Evolutionary conservation across 2,113 vertebrate species (phyloP).

Genomic region (Stigmatopora nigra): DNA sequence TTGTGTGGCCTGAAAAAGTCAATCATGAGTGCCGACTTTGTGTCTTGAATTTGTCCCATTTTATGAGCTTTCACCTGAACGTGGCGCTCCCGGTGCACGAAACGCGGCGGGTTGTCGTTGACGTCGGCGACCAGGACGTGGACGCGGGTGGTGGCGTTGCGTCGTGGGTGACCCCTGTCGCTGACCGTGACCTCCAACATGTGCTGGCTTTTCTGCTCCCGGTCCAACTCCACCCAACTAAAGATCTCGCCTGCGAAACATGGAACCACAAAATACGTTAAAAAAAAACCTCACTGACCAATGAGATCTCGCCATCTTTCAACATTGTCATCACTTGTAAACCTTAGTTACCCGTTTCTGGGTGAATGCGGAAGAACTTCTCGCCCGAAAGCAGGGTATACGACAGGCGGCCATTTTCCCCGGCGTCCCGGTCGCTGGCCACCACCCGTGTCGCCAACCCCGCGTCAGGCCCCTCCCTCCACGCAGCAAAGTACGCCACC

Average conservation of each 20-base stretch:
- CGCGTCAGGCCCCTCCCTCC: slow-evolving; percentile 72
- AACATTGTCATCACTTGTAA: no score
- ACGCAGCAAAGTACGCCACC: slow-evolving; percentile 75
- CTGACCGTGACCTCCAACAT: slow-evolving; percentile 75
- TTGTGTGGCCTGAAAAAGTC: no score
- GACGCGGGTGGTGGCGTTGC: slow-evolving; percentile 69
- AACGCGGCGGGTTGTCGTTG: slow-evolving; percentile 81
- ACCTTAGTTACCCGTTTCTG: slow-evolving; percentile 78
- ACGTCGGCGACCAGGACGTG: slow-evolving; percentile 74
- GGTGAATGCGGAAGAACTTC: slow-evolving; percentile 84
- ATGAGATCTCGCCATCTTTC: no score
- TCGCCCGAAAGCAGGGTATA: slow-evolving; percentile 85
- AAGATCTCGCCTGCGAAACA: slow-evolving; percentile 78
- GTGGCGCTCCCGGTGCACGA: slow-evolving; percentile 71
- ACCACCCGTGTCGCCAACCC: slow-evolving; percentile 76
- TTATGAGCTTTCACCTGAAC: slow-evolving; percentile 65
- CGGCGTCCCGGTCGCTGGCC: slow-evolving; percentile 79
- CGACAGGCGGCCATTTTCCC: slow-evolving; percentile 80
- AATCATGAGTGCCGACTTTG: no score
- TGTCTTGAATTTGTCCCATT: no score
- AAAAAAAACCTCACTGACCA: no score
- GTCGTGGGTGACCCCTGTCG: slow-evolving; percentile 76
- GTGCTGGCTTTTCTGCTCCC: slow-evolving; percentile 75
- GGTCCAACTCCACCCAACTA: slow-evolving; percentile 80
- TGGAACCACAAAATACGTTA: background rate